These are phyloP conservation scores for Eustalomyia histrio DNA, from an alignment of 2,888 invertebrate genomes.

Conservation along the genomic window DNA sequence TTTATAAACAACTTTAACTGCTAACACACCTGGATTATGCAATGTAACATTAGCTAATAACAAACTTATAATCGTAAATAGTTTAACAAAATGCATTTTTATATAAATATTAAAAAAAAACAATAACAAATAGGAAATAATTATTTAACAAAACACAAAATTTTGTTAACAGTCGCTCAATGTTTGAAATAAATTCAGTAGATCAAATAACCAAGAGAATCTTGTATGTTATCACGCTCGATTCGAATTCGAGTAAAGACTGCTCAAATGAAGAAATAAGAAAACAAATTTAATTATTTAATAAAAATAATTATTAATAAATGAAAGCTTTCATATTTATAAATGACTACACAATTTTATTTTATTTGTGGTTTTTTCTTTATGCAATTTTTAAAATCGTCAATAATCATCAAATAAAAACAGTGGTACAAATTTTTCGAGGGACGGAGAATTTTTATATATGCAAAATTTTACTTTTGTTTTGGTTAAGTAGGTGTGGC, in stretches of 20 bases:
- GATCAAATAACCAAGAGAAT: conserved; percentile 14
- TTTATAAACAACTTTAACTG: conserved; percentile 2
- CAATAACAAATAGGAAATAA: conserved; percentile 6
- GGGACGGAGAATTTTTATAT: too few species aligned
- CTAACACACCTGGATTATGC: conserved; percentile 18
- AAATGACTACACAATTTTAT: too few species aligned
- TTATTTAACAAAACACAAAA: background rate
- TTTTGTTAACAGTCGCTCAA: background rate
- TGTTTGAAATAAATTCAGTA: background rate
- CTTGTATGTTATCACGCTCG: conserved; percentile 7
- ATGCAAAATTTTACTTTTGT: too few species aligned
- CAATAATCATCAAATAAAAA: too few species aligned
- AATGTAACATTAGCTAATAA: conserved; percentile 22
- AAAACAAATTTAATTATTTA: too few species aligned
- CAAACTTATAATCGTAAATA: conserved; percentile 30
- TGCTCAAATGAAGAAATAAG: background rate
- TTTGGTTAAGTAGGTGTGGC: too few species aligned
- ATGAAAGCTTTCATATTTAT: too few species aligned
- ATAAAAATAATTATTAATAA: too few species aligned
- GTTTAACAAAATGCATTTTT: conserved; percentile 26
- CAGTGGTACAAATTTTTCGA: too few species aligned
- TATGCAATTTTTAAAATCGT: too few species aligned
- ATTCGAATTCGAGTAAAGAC: background rate
- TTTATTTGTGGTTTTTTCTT: too few species aligned
- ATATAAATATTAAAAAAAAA: background rate